phyloP scores from a whole-genome alignment of 2,888 invertebrate genomes.

The Heliconius erato region DNA sequence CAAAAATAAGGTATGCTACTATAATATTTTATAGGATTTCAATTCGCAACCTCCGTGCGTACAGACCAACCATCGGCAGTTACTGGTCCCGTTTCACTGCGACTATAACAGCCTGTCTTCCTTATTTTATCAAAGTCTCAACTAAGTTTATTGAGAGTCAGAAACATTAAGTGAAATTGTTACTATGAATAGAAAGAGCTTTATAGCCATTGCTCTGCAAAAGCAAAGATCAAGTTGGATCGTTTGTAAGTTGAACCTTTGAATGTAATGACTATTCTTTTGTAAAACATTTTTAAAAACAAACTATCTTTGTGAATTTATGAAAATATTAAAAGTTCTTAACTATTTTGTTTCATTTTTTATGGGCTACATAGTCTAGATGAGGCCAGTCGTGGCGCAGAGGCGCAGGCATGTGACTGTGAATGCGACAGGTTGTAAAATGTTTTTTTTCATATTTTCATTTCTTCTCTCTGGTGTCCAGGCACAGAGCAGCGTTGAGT shows the following conservation, averaged over 20 bases:
- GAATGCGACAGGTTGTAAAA: too few relatives aligned
- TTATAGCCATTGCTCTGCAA: constrained; percentile 28
- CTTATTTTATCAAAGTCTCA: constrained; percentile 19
- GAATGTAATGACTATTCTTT: constrained; percentile 36
- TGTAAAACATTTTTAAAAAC: constrained; percentile 25
- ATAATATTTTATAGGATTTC: too few relatives aligned
- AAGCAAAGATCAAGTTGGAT: constrained; percentile 38
- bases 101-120: not conserved
- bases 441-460: too few relatives aligned
- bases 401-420: too few relatives aligned
- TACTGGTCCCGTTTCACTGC: not conserved
- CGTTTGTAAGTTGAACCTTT: constrained; percentile 35
- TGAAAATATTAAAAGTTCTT: not conserved
- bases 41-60: too few relatives aligned
- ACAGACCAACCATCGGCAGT: too few relatives aligned
- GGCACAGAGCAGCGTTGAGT: too few relatives aligned
- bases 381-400: too few relatives aligned
- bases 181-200: constrained; percentile 30
- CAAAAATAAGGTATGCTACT: too few relatives aligned
- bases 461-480: too few relatives aligned
- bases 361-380: too few relatives aligned
- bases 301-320: not conserved
- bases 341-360: not conserved
- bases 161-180: constrained; percentile 27
- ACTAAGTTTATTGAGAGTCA: constrained; percentile 21